Evolutionary conservation across 92 coral and sea anemone genomes (phyloP).

Genomic region (Meandrina meandrites): DNA sequence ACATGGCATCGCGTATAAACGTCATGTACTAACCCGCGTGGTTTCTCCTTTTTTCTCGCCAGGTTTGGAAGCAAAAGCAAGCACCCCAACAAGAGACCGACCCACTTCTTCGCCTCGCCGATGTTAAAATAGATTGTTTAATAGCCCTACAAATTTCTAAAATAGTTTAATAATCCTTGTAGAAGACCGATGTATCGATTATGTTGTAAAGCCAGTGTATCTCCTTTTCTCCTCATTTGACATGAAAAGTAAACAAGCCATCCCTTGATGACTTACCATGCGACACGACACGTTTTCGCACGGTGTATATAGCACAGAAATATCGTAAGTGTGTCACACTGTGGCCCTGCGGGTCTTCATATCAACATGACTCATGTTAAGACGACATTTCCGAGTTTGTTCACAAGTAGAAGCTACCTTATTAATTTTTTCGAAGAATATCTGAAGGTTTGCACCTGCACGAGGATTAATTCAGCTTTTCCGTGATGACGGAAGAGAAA

Average conservation of each 20-base stretch:
- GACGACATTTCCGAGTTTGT: background rate
- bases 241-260: slow-evolving; percentile 6
- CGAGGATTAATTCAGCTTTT: background rate
- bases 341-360: background rate
- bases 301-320: background rate
- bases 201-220: background rate
- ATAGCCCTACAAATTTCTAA: background rate
- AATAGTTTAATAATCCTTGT: background rate
- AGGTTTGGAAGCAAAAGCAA: slow-evolving; percentile 99
- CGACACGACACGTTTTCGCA: slow-evolving; percentile 16
- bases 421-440: background rate
- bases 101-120: slow-evolving; percentile 97
- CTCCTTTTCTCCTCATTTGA: background rate
- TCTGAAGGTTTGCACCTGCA: background rate
- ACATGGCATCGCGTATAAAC: background rate
- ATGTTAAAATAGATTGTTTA: slow-evolving; percentile 72
- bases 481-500: background rate
- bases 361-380: background rate
- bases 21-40: slow-evolving; percentile 10
- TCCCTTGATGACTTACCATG: background rate
- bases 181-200: background rate
- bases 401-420: background rate
- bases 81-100: slow-evolving; percentile 88
- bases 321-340: background rate
- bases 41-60: slow-evolving; percentile 7